These are phyloP conservation scores for Pelusios castaneus DNA, from an alignment of 2,113 vertebrate species.

Conservation along the genomic window DNA sequence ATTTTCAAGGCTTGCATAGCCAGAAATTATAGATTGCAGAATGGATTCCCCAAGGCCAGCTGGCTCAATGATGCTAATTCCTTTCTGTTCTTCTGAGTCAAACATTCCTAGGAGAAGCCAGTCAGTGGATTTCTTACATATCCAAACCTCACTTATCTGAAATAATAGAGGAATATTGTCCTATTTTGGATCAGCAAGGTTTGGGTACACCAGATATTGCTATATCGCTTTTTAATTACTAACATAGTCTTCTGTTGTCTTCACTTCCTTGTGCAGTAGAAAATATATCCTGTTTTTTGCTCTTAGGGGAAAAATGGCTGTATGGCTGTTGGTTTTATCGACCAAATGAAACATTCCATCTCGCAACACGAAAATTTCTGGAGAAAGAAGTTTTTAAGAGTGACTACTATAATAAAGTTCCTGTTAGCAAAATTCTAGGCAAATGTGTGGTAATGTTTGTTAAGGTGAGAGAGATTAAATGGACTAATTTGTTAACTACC, in stretches of 20 bases:
- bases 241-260: background rate
- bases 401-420: conserved; percentile 99
- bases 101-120: background rate
- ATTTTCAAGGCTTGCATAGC: background rate
- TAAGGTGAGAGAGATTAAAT: conserved; percentile 84
- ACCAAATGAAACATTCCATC: conserved; percentile 97
- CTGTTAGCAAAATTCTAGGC: conserved; percentile 96
- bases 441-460: conserved; percentile 99
- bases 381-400: conserved; percentile 99
- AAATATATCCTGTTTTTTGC: background rate
- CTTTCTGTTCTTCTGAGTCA: background rate
- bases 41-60: background rate
- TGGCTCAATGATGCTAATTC: background rate
- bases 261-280: background rate
- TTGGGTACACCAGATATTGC: background rate
- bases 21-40: background rate
- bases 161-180: background rate
- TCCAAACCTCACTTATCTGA: background rate
- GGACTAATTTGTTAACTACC: background rate
- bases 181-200: background rate
- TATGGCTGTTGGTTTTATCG: conserved; percentile 99
- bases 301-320: conserved; percentile 95
- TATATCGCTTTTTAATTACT: background rate
- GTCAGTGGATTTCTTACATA: background rate
- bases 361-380: conserved; percentile 97